Percentiles rank a stretch among this genome's conserved stretches.
These are phyloP conservation scores for Gadopsis bispinosus DNA, from an alignment of 2,797 vertebrate species.

Conservation along the genomic window DNA sequence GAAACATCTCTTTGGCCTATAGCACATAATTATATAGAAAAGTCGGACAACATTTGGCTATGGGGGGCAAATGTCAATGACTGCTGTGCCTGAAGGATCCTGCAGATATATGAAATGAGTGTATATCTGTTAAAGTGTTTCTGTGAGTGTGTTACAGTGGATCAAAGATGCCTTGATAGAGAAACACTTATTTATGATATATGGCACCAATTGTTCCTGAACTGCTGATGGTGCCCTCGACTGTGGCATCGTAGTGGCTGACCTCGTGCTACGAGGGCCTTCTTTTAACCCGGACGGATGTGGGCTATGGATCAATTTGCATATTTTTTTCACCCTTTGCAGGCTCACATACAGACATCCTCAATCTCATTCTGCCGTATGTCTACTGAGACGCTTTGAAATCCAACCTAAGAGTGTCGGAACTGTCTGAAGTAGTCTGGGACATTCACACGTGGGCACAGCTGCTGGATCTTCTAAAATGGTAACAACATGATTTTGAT, in stretches of 20 bases:
- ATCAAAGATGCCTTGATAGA: slow-evolving; percentile 76
- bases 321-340: slow-evolving; percentile 56
- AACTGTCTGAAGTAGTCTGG: slow-evolving; percentile 23
- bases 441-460: slow-evolving; percentile 34
- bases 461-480: slow-evolving; percentile 46
- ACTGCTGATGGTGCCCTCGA: slow-evolving; percentile 57
- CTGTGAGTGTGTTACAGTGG: slow-evolving; percentile 68
- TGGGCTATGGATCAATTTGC: slow-evolving; percentile 62
- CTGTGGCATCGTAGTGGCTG: slow-evolving; percentile 31
- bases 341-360: slow-evolving; percentile 48
- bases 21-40: slow-evolving; percentile 43
- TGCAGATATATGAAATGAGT: slow-evolving; percentile 66
- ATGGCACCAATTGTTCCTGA: slow-evolving; percentile 53
- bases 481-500: slow-evolving; percentile 52
- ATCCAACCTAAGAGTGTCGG: slow-evolving; percentile 31
- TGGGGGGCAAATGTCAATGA: slow-evolving; percentile 46
- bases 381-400: slow-evolving; percentile 57
- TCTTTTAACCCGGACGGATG: slow-evolving; percentile 55
- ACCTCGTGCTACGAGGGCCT: slow-evolving; percentile 38
- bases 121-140: slow-evolving; percentile 70
- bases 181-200: slow-evolving; percentile 72
- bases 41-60: slow-evolving; percentile 25
- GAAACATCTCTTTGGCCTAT: slow-evolving; percentile 46
- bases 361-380: slow-evolving; percentile 31
- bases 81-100: slow-evolving; percentile 58